Conservation (phyloP, 2,113 vertebrate species). For the Leptocoma aspasia region DNA sequence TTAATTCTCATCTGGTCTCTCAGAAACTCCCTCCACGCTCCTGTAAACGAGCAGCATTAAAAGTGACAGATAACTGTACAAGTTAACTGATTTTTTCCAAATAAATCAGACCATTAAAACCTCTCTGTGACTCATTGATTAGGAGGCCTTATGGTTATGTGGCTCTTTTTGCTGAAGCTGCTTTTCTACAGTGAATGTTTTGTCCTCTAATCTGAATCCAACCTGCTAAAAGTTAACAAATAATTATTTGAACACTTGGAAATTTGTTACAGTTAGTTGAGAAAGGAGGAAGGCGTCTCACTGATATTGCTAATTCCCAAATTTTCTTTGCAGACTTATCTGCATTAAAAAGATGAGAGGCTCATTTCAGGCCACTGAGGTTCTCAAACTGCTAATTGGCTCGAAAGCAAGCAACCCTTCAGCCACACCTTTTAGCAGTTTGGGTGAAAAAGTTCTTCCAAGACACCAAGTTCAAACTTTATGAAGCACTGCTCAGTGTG, state of each 20-base stretch:
- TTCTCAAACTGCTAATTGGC: constrained; percentile 22
- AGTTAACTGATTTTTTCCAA: not conserved
- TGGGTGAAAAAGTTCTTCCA: not conserved
- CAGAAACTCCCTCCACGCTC: not conserved
- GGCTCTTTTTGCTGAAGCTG: constrained; percentile 33
- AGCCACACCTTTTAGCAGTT: not conserved
- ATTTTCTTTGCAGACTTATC: not conserved
- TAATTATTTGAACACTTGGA: constrained; percentile 8
- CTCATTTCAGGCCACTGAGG: not conserved
- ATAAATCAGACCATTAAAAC: constrained; percentile 1
- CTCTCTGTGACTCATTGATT: not conserved
- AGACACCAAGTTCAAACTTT: not conserved
- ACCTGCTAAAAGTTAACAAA: not conserved
- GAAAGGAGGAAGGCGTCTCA: not conserved
- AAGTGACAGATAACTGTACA: not conserved
- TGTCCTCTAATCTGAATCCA: not conserved
- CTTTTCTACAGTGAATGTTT: not conserved
- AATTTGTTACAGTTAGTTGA: not conserved
- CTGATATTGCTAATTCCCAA: not conserved
- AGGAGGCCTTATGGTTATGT: not conserved
- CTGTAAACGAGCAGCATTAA: not conserved
- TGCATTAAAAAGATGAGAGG: not conserved
- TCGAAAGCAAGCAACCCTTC: not conserved
- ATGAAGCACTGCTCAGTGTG: not conserved
- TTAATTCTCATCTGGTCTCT: not conserved